phyloP scores from a whole-genome alignment of 2,888 invertebrate genomes.

The Sphaerophoria taeniata region DNA sequence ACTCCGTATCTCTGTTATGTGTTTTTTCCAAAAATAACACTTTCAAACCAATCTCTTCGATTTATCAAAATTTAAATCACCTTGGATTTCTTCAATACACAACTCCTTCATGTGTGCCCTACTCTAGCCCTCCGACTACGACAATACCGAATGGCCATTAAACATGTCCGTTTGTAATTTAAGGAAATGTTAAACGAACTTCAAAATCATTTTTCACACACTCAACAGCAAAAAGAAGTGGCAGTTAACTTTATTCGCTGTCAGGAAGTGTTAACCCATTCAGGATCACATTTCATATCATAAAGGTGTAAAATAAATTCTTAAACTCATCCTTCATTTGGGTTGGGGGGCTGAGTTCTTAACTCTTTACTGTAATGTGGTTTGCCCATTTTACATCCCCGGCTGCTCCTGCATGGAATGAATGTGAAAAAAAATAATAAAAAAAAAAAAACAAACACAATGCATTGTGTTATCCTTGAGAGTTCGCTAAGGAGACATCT shows the following conservation, averaged over 20 bases:
- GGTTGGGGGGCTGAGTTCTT: not conserved
- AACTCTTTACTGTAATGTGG: slow-evolving; percentile 62
- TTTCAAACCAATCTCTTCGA: slow-evolving; percentile 39
- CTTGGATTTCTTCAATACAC: not conserved
- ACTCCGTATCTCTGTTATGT: slow-evolving; percentile 35
- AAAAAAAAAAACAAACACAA: slow-evolving; percentile 51
- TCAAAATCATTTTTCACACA: slow-evolving; percentile 67
- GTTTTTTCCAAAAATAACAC: slow-evolving; percentile 1
- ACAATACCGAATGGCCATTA: slow-evolving; percentile 60
- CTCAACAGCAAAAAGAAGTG: slow-evolving; percentile 53
- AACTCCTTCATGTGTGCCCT: slow-evolving; percentile 1
- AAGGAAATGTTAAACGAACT: slow-evolving; percentile 66
- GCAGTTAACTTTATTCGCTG: slow-evolving; percentile 70
- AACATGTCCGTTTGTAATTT: slow-evolving; percentile 70
- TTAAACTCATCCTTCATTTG: slow-evolving; percentile 9
- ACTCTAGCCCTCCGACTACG: not conserved
- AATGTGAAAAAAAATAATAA: slow-evolving; percentile 19
- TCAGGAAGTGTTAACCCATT: slow-evolving; percentile 71
- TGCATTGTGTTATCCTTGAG: slow-evolving; percentile 70
- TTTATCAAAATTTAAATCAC: slow-evolving; percentile 45
- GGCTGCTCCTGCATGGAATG: slow-evolving; percentile 26
- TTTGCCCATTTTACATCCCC: slow-evolving; percentile 58
- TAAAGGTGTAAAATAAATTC: slow-evolving; percentile 48
- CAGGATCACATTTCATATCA: slow-evolving; percentile 62
- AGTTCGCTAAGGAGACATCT: slow-evolving; percentile 44